These are phyloP conservation scores for Brachyptera risi DNA, from an alignment of 2,888 invertebrate species.

Conservation along the genomic window DNA sequence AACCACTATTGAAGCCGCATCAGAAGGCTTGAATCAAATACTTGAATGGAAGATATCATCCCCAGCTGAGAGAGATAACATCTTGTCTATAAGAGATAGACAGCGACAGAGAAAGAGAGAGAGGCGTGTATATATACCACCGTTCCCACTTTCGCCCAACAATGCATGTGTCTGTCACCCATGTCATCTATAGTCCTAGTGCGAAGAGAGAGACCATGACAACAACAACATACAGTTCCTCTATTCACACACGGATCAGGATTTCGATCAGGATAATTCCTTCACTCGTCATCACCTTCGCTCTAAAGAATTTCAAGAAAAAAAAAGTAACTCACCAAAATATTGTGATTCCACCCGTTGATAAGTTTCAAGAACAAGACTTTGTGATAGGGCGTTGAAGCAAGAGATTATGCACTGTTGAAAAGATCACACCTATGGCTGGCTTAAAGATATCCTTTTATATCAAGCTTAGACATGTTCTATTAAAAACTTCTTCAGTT, in stretches of 20 bases:
- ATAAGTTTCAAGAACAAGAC: slow-evolving; percentile 17
- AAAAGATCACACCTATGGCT: slow-evolving; percentile 13
- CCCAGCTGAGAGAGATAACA: no score
- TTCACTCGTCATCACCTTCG: slow-evolving; percentile 9
- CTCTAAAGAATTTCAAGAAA: neutral
- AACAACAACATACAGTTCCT: neutral
- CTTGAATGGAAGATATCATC: no score
- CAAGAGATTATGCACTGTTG: neutral
- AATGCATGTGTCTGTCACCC: neutral
- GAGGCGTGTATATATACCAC: no score
- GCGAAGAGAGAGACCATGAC: no score
- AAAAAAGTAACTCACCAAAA: neutral
- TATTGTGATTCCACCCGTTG: slow-evolving; percentile 24
- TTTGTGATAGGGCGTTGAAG: slow-evolving; percentile 10
- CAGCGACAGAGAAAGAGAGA: no score
- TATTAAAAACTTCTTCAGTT: neutral
- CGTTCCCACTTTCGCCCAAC: no score
- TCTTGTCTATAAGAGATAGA: no score
- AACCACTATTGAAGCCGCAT: no score
- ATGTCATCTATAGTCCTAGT: neutral
- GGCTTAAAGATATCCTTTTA: neutral
- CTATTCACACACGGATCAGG: neutral
- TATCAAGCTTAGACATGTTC: neutral
- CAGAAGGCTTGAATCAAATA: no score
- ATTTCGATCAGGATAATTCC: slow-evolving; percentile 1